Conservation (phyloP, 2,888 invertebrate species). For the Eucera pruinosa region DNA sequence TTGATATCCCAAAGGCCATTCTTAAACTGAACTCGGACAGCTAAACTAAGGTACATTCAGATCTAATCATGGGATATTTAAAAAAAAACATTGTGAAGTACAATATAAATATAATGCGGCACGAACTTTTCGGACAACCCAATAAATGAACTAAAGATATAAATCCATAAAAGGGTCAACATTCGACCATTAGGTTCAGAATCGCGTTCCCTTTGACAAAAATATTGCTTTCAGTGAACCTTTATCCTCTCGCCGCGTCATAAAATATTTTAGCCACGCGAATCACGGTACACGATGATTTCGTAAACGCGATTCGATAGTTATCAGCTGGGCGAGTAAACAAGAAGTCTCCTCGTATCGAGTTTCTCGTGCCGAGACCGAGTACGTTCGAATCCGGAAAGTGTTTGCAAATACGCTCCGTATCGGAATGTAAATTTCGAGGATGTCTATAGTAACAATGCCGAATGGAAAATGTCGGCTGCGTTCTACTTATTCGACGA, state of each 20-base stretch:
- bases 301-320: slow-evolving; percentile 18
- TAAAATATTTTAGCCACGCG: too few relatives aligned
- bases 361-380: background rate
- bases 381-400: slow-evolving; percentile 10
- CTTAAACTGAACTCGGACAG: too few relatives aligned
- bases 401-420: slow-evolving; percentile 14
- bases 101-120: too few relatives aligned
- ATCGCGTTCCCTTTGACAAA: slow-evolving; percentile 1
- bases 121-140: too few relatives aligned
- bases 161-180: too few relatives aligned
- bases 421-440: slow-evolving; percentile 12
- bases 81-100: too few relatives aligned
- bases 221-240: background rate
- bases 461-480: background rate
- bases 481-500: background rate
- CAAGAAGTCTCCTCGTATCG: slow-evolving; percentile 9
- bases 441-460: background rate
- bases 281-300: slow-evolving; percentile 2
- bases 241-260: background rate
- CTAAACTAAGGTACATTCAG: too few relatives aligned
- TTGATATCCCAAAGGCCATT: too few relatives aligned
- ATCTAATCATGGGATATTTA: too few relatives aligned
- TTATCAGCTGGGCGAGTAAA: slow-evolving; percentile 30
- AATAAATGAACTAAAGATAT: too few relatives aligned
- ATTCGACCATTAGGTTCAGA: background rate